Evolutionary conservation across 2,888 invertebrate genomes (phyloP).

Genomic region (Drosophila meridiana): DNA sequence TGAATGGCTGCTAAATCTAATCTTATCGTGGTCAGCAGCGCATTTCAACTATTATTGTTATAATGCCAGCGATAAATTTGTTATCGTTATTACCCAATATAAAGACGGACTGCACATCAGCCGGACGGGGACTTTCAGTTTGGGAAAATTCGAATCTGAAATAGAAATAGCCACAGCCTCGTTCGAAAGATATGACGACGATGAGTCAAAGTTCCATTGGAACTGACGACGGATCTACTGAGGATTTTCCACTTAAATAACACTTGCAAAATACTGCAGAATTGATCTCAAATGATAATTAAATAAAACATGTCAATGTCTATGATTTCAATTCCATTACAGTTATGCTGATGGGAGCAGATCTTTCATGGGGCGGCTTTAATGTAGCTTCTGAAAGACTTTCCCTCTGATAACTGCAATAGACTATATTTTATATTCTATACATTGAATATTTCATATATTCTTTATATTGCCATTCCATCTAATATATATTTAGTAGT

Average conservation of each 20-base stretch:
- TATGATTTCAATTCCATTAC: too few species aligned
- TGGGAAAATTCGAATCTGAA: neutral
- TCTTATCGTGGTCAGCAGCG: constrained; percentile 62
- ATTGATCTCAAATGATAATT: neutral
- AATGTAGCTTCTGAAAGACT: neutral
- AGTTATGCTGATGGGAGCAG: too few species aligned
- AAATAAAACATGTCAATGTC: too few species aligned
- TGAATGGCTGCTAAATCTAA: constrained; percentile 55
- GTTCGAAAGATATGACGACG: neutral
- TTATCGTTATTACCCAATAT: constrained; percentile 18
- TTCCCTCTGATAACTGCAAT: neutral
- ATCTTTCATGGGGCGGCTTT: too few species aligned
- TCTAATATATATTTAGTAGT: too few species aligned
- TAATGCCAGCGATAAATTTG: constrained; percentile 39
- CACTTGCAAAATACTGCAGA: neutral
- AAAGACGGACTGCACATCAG: neutral
- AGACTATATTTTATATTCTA: neutral
- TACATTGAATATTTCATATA: neutral
- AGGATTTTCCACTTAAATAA: neutral
- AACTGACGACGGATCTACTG: neutral
- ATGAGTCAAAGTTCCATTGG: constrained; percentile 10
- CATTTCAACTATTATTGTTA: constrained; percentile 29
- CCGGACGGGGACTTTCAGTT: neutral
- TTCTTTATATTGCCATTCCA: too few species aligned
- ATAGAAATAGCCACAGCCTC: neutral